A percentile compares a stretch with the other conserved stretches of the same genome.
Conservation (phyloP, 2,797 vertebrate genomes). For the Enteromius viviparus region DNA sequence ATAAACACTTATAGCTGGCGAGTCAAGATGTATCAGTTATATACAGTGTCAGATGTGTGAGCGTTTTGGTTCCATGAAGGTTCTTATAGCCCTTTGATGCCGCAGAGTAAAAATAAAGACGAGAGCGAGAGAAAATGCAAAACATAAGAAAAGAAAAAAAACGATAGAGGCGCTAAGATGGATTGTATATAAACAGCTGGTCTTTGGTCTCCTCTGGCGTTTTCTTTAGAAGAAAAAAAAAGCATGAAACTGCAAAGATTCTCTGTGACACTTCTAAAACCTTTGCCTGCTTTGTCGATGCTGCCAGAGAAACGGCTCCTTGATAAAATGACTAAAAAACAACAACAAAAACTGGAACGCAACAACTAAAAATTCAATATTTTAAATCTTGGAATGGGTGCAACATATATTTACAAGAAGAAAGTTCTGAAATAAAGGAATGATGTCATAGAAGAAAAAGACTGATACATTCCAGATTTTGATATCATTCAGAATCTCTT, state of each 20-base stretch:
- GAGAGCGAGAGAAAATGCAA: conserved; percentile 7
- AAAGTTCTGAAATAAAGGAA: conserved; percentile 47
- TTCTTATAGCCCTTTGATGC: conserved; percentile 65
- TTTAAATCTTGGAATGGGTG: conserved; percentile 54
- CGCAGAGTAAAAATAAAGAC: conserved; percentile 19
- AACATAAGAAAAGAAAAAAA: not conserved
- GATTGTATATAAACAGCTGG: conserved; percentile 60
- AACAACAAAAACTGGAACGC: not conserved
- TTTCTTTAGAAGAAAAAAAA: conserved; percentile 31
- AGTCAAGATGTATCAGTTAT: conserved; percentile 27
- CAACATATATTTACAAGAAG: conserved; percentile 46
- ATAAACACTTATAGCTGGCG: conserved; percentile 26
- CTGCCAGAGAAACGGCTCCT: conserved; percentile 27
- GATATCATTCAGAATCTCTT: conserved; percentile 29
- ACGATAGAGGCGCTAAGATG: conserved; percentile 45
- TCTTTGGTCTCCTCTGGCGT: conserved; percentile 67
- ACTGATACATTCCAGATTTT: conserved; percentile 53
- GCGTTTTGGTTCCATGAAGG: conserved; percentile 57
- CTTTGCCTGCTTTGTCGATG: conserved; percentile 39
- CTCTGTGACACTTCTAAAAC: conserved; percentile 32
- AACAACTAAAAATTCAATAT: not conserved
- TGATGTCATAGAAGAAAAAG: conserved; percentile 44
- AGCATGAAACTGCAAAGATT: conserved; percentile 51
- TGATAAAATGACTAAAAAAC: not conserved
- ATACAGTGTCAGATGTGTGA: conserved; percentile 38